These are phyloP conservation scores for Cyclura pinguis DNA, from an alignment of 2,797 vertebrate genomes.

Conservation along the genomic window DNA sequence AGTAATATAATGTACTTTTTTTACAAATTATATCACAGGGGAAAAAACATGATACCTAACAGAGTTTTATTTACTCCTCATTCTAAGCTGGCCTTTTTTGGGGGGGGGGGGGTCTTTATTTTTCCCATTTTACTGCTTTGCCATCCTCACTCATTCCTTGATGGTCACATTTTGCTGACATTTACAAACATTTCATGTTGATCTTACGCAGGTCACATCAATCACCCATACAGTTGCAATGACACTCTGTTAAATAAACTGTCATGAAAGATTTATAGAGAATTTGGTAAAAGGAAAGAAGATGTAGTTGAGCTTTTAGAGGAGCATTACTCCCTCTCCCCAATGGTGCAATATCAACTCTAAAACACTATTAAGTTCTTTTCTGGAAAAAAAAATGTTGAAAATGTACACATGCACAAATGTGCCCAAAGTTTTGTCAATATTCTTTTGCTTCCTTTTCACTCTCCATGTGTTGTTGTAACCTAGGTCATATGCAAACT, in stretches of 20 bases:
- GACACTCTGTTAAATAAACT: constrained; percentile 89
- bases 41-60: constrained; percentile 78
- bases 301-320: constrained; percentile 84
- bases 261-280: constrained; percentile 88
- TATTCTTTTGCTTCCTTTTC: constrained; percentile 58
- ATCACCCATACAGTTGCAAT: constrained; percentile 85
- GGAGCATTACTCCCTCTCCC: constrained; percentile 81
- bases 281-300: constrained; percentile 88
- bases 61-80: neutral
- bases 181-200: constrained; percentile 88
- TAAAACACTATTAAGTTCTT: constrained; percentile 78
- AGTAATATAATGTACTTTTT: constrained; percentile 71
- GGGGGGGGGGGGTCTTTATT: constrained; percentile 64
- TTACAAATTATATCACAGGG: constrained; percentile 77
- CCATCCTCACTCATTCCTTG: constrained; percentile 78
- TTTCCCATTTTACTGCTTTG: constrained; percentile 77
- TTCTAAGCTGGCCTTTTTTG: neutral
- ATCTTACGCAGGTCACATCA: constrained; percentile 84
- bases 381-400: constrained; percentile 61
- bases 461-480: constrained; percentile 8
- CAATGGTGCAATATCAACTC: constrained; percentile 78
- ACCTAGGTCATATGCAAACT: neutral
- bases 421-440: constrained; percentile 39
- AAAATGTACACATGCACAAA: constrained; percentile 65
- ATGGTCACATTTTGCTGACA: constrained; percentile 85